These are phyloP conservation scores for Isotomurus palustris DNA, from an alignment of 2,888 invertebrate genomes.

Conservation along the genomic window DNA sequence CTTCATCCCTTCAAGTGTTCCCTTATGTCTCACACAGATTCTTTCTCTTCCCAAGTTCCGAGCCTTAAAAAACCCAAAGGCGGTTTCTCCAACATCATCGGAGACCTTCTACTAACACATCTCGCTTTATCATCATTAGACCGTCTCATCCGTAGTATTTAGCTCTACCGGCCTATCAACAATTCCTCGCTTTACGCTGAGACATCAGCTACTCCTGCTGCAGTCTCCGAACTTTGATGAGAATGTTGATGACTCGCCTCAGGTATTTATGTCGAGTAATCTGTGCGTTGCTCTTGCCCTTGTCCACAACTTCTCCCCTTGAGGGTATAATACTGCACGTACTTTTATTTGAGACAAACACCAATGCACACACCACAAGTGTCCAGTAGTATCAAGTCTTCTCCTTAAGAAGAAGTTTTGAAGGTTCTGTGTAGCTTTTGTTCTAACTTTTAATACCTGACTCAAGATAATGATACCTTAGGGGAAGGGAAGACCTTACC, in stretches of 20 bases:
- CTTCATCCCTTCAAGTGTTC: no score
- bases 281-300: no score
- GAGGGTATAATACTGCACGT: no score
- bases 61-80: slow-evolving; percentile 14
- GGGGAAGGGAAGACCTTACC: neutral
- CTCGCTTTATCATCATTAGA: slow-evolving; percentile 15
- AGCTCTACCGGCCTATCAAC: slow-evolving; percentile 25
- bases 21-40: no score
- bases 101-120: no score
- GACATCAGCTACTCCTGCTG: neutral
- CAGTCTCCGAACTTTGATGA: slow-evolving; percentile 15
- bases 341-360: no score
- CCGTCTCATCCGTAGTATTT: slow-evolving; percentile 19
- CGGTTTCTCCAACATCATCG: slow-evolving; percentile 2
- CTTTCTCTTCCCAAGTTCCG: no score
- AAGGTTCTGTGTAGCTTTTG: no score
- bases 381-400: no score
- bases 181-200: neutral
- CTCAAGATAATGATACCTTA: slow-evolving; percentile 2
- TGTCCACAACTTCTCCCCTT: neutral
- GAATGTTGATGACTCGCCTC: slow-evolving; percentile 32
- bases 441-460: no score
- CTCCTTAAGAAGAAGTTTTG: no score
- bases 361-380: no score
- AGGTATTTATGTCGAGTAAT: slow-evolving; percentile 39